Base-by-base conservation (phyloP, 1,140 invertebrate genomes). In the Cherax destructor region DNA sequence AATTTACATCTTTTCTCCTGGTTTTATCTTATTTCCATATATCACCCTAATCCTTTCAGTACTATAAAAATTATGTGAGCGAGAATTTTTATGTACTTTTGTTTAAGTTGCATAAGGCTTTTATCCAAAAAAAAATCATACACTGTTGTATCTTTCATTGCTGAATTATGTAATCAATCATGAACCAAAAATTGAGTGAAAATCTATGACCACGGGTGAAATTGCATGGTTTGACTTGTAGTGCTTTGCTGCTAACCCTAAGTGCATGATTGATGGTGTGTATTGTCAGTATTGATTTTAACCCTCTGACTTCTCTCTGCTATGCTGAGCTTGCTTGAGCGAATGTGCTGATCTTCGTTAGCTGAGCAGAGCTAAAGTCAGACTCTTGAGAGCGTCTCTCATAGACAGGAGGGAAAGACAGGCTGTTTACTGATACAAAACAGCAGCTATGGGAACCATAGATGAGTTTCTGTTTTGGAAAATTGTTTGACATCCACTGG, bases 161-260 rank as follows among this genome's bases (percentile, higher is more conserved):
- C n/a, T 74, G 69, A 74, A 74, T 74, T 30, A 74, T 30, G 16
- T 74, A 16, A 74, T 74, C 9, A 74, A 7, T 74, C 7, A 74
- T 30, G n/a, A 74, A 74, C n/a, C 24, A 30, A 9, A 10, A 30
- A 21, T 74, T 74, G 69, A 74, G 30, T 5, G 30, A 74, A 74
- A 74, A 89, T 89, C 87, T 89, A 81, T 89, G 80, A 89, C 87
- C 87, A 89, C 87, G 87, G 87, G 87, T 89, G 87, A 89, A 89
- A 89, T 65, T 89, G 87, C 87, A 83, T 89, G 87, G 76, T 86
- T 65, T 72, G 76, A 79, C 49, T 78, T 74, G 78, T 78, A 83
- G 81, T 69, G 81, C 81, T 24, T 47, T 30, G 1, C 21, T 49
- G 81, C 30, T 30, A 21, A 3, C 30, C 11, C 2, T 65, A 65